These are phyloP conservation scores for Odobenus rosmarus DNA, from an alignment of 2,113 vertebrate genomes.

Conservation along the genomic window DNA sequence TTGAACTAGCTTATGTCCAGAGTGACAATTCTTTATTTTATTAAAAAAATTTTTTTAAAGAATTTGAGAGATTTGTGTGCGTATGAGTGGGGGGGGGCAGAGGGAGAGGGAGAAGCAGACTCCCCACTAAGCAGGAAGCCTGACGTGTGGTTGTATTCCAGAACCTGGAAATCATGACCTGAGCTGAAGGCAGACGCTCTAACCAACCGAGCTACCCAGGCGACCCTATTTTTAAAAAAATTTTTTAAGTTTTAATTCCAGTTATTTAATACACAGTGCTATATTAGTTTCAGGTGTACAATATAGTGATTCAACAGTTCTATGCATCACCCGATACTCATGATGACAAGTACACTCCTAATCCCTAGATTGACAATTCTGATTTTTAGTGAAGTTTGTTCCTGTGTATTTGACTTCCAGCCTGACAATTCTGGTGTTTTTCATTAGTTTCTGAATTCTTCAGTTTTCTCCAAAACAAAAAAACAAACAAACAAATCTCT, in stretches of 20 bases:
- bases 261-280: not conserved
- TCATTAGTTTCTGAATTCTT: not conserved
- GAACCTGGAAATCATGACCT: not conserved
- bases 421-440: not conserved
- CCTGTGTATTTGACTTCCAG: not conserved
- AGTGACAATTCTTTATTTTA: not conserved
- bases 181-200: not conserved
- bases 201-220: not conserved
- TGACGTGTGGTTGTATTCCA: not conserved
- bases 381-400: constrained; percentile 36
- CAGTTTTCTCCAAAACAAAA: not conserved
- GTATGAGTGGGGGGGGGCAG: not conserved
- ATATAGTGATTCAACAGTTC: not conserved
- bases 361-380: not conserved
- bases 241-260: not conserved
- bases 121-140: not conserved
- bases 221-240: not conserved
- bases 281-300: not conserved
- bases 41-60: not conserved
- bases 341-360: not conserved
- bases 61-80: not conserved
- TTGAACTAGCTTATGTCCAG: not conserved
- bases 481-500: not conserved
- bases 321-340: not conserved
- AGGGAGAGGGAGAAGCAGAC: not conserved